Evolutionary conservation across 23 tunicate genomes (phyloP).

Genomic region (Styela clava): DNA sequence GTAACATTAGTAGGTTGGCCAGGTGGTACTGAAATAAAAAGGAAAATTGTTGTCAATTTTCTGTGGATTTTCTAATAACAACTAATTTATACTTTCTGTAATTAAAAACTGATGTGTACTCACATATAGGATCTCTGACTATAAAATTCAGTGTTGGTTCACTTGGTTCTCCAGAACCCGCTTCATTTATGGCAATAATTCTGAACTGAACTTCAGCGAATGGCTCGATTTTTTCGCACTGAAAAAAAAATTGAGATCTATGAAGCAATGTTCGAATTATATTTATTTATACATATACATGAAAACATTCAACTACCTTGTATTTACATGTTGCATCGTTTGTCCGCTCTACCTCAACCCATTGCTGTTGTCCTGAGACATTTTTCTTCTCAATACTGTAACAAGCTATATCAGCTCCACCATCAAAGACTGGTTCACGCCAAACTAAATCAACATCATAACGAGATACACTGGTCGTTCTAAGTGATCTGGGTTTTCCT

Average conservation of each 20-base stretch:
- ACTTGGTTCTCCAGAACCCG: constrained; percentile 30
- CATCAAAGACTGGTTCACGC: constrained; percentile 36
- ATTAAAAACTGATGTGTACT: no score
- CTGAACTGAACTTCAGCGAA: constrained; percentile 26
- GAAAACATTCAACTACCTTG: constrained; percentile 12
- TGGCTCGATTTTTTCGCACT: constrained; percentile 4
- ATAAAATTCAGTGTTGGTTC: constrained; percentile 17
- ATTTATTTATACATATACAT: background rate
- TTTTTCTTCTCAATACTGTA: constrained; percentile 25
- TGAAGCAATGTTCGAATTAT: background rate
- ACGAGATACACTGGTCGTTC: constrained; percentile 10
- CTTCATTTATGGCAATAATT: constrained; percentile 35
- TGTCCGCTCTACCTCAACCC: constrained; percentile 14
- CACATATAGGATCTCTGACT: constrained; percentile 33
- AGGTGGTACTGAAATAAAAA: constrained; percentile 26
- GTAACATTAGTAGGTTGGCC: constrained; percentile 21
- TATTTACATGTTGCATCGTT: constrained; percentile 12
- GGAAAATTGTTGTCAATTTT: no score
- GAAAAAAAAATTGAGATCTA: no score
- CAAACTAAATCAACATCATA: constrained; percentile 36
- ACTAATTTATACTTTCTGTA: background rate
- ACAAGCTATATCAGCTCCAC: constrained; percentile 28
- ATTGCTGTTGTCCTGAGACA: background rate
- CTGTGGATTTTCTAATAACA: no score
- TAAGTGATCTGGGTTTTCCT: constrained; percentile 33